Conservation (phyloP, 2,113 vertebrate species). For the Brevimyrus niger region DNA sequence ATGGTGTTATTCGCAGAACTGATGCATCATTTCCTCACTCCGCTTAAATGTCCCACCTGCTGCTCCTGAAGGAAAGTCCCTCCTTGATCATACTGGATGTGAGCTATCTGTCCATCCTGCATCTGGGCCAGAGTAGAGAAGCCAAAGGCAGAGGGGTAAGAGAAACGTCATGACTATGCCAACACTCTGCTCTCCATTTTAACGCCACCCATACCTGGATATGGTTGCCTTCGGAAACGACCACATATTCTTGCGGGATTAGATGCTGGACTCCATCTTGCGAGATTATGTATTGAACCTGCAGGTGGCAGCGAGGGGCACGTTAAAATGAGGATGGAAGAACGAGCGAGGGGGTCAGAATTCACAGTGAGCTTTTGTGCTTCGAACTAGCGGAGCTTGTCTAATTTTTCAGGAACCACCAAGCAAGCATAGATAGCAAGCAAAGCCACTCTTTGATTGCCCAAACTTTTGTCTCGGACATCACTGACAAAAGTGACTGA, state of each 20-base stretch:
- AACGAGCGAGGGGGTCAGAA: not conserved
- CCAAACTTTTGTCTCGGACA: not conserved
- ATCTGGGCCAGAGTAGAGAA: conserved; percentile 59
- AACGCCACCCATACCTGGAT: conserved; percentile 73
- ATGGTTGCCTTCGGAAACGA: conserved; percentile 86
- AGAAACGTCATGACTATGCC: not conserved
- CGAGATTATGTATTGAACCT: conserved; percentile 97
- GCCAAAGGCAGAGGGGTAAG: not conserved
- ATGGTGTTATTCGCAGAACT: not conserved
- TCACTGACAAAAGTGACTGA: not conserved
- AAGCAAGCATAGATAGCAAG: not conserved
- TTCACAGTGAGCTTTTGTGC: not conserved
- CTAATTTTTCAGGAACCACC: not conserved
- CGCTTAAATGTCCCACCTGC: conserved; percentile 58
- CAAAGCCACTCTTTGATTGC: not conserved
- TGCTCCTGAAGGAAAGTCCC: conserved; percentile 79
- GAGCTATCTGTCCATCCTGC: conserved; percentile 86
- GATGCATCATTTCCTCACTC: not conserved
- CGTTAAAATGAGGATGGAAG: not conserved
- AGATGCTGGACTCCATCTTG: conserved; percentile 84
- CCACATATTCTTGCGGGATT: conserved; percentile 91
- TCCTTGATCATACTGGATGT: conserved; percentile 88
- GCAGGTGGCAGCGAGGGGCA: conserved; percentile 2
- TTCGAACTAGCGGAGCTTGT: not conserved
- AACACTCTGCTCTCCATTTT: not conserved